Evolutionary conservation across 2,113 vertebrate genomes (phyloP).

Genomic region (Irena cyanogastra): DNA sequence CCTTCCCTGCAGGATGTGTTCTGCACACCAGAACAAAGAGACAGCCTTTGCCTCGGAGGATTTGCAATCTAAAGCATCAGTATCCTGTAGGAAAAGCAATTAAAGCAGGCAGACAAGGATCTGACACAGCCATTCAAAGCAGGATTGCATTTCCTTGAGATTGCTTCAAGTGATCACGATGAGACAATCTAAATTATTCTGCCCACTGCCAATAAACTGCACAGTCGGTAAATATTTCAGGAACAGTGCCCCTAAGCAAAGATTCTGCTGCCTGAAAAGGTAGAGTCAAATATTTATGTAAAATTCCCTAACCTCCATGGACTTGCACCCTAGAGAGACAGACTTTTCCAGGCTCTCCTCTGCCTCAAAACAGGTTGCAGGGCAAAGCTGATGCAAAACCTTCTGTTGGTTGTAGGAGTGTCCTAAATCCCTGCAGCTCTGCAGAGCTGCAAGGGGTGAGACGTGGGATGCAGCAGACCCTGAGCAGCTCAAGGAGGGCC

Average conservation of each 20-base stretch:
- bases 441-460: not conserved
- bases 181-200: not conserved
- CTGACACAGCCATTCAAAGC: not conserved
- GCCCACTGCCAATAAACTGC: not conserved
- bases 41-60: not conserved
- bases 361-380: not conserved
- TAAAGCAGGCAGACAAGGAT: conserved; percentile 46
- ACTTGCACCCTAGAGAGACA: not conserved
- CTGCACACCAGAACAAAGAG: conserved; percentile 23
- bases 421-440: not conserved
- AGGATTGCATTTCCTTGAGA: not conserved
- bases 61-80: conserved; percentile 20
- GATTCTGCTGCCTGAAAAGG: not conserved
- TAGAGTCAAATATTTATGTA: not conserved
- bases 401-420: not conserved
- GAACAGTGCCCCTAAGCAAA: not conserved
- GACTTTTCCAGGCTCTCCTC: not conserved
- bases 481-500: not conserved
- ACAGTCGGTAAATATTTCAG: not conserved
- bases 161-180: not conserved
- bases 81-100: conserved; percentile 39
- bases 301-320: not conserved
- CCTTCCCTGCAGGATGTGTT: not conserved
- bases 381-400: not conserved
- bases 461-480: accelerated